A percentile compares a stretch with the other conserved stretches of the same genome.
phyloP scores from a whole-genome alignment of 2,797 vertebrate species.

The Thripadectes ignobilis region DNA sequence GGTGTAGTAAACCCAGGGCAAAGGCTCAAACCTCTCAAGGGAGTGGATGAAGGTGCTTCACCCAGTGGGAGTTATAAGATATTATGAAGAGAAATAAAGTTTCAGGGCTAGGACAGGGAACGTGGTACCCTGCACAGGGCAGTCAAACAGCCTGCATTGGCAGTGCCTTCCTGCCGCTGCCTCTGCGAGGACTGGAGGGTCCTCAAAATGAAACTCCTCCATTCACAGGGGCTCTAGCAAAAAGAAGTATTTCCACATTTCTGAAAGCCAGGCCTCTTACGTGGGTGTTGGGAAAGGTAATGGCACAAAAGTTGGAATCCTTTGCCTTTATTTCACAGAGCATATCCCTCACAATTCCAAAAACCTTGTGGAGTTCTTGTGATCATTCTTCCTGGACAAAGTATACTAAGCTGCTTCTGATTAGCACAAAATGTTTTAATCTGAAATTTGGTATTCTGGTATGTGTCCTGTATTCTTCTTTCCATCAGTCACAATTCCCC shows the following conservation, averaged over 20 bases:
- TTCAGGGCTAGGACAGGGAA: not conserved
- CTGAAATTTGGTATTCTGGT: not conserved
- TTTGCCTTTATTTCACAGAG: not conserved
- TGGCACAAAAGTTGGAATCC: not conserved
- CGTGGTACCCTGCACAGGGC: not conserved
- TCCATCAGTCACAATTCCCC: not conserved
- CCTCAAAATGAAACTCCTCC: not conserved
- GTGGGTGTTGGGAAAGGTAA: not conserved
- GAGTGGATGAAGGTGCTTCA: not conserved
- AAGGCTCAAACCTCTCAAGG: not conserved
- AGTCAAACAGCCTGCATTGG: not conserved
- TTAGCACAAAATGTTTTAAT: not conserved
- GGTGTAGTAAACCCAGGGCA: not conserved
- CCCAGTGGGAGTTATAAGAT: not conserved
- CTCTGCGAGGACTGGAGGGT: not conserved
- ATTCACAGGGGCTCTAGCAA: not conserved
- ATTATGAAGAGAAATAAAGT: not conserved
- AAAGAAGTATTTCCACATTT: not conserved
- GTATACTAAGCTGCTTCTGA: not conserved
- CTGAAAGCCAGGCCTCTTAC: not conserved
- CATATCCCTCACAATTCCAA: not conserved
- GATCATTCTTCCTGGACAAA: not conserved
- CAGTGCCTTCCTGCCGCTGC: not conserved
- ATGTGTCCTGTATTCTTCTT: not conserved
- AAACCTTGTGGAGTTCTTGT: not conserved